phyloP scores from a whole-genome alignment of 2,113 vertebrate genomes.

The Elachura formosa region DNA sequence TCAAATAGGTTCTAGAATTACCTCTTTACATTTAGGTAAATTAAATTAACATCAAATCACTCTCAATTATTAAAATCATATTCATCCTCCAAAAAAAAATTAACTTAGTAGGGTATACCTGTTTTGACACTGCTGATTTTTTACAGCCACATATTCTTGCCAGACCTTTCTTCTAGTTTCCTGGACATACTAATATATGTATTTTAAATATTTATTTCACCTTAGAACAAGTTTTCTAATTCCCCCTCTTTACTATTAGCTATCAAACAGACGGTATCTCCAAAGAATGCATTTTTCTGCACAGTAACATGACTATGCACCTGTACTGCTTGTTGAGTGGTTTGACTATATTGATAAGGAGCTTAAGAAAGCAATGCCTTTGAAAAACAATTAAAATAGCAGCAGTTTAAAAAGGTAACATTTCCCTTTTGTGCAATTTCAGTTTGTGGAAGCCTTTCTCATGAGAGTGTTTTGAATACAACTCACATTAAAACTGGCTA shows the following conservation, averaged over 20 bases:
- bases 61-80: background rate
- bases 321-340: background rate
- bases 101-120: background rate
- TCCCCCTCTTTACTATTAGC: background rate
- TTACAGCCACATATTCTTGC: background rate
- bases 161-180: background rate
- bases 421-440: background rate
- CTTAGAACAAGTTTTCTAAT: background rate
- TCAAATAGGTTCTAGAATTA: background rate
- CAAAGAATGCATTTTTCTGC: background rate
- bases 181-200: background rate
- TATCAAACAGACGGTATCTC: background rate
- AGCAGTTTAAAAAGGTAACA: background rate
- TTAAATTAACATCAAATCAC: background rate
- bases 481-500: background rate
- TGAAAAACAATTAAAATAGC: background rate
- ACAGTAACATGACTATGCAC: background rate
- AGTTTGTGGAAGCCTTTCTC: background rate
- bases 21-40: background rate
- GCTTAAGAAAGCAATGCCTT: background rate
- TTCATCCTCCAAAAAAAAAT: background rate
- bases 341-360: background rate
- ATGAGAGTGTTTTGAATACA: background rate
- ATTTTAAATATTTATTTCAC: background rate
- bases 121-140: background rate